Percentiles rank a stretch among this genome's conserved stretches.
These are phyloP conservation scores for Danio rerio DNA, from an alignment of 2,113 vertebrate genomes.

Conservation along the genomic window GRCz12tu NC_133185.1:11754001-11754500, in stretches of 20 bases:
- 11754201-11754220: constrained; percentile 60
- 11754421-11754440: too few species aligned
- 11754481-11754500: too few species aligned
- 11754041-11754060: constrained; percentile 74
- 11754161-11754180: constrained; percentile 68
- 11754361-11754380: too few species aligned
- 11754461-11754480: too few species aligned
- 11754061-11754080: constrained; percentile 76
- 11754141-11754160: constrained; percentile 42
- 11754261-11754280: constrained; percentile 73
- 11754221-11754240: constrained; percentile 63
- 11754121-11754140: constrained; percentile 52
- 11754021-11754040: too few species aligned
- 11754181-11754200: constrained; percentile 75
- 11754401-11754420: too few species aligned
- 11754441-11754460: too few species aligned
- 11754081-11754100: constrained; percentile 75
- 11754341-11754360: too few species aligned
- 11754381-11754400: too few species aligned
- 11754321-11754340: neutral
- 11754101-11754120: constrained; percentile 71
- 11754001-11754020: constrained; percentile 36
- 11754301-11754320: constrained; percentile 62
- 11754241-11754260: constrained; percentile 58
- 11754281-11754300: constrained; percentile 70